phyloP scores from a whole-genome alignment of 1,140 invertebrate species.

The Drosophila sp. region DNA sequence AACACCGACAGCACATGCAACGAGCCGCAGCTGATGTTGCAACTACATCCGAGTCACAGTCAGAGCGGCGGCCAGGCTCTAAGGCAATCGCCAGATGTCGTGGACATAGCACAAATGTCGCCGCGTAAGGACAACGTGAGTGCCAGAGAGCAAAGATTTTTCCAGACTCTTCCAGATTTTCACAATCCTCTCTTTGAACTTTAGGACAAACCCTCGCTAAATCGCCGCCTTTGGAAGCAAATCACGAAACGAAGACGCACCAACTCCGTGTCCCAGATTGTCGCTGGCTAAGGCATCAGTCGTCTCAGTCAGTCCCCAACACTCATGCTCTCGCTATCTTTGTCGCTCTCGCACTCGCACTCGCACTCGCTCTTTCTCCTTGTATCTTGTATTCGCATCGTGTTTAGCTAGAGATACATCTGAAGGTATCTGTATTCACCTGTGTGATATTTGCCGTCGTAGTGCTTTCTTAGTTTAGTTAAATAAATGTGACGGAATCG shows the following conservation, averaged over 20 bases:
- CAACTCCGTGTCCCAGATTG: slow-evolving; percentile 83
- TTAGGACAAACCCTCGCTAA: slow-evolving; percentile 85
- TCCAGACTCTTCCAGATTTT: too few species aligned
- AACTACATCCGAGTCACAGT: slow-evolving; percentile 58
- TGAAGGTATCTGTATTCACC: slow-evolving; percentile 12
- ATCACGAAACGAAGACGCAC: slow-evolving; percentile 86
- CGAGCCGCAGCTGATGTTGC: slow-evolving; percentile 59
- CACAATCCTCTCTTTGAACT: not conserved
- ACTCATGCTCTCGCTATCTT: too few species aligned
- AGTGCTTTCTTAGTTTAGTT: slow-evolving; percentile 37
- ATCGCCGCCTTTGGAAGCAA: slow-evolving; percentile 86
- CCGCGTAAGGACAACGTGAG: slow-evolving; percentile 85
- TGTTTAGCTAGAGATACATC: not conserved
- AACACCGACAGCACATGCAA: slow-evolving; percentile 82
- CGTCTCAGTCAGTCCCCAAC: too few species aligned
- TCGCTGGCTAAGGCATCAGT: slow-evolving; percentile 64
- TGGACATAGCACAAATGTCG: slow-evolving; percentile 83
- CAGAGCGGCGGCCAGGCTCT: slow-evolving; percentile 61
- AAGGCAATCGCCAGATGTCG: slow-evolving; percentile 58
- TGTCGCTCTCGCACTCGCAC: not conserved
- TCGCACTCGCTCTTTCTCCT: slow-evolving; percentile 1
- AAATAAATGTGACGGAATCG: not conserved
- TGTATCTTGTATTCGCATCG: not conserved
- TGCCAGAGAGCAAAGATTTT: not conserved
- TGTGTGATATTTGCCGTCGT: slow-evolving; percentile 39